These are phyloP conservation scores for Ptilorrhoa leucosticta DNA, from an alignment of 2,113 vertebrate species.

Conservation along the genomic window DNA sequence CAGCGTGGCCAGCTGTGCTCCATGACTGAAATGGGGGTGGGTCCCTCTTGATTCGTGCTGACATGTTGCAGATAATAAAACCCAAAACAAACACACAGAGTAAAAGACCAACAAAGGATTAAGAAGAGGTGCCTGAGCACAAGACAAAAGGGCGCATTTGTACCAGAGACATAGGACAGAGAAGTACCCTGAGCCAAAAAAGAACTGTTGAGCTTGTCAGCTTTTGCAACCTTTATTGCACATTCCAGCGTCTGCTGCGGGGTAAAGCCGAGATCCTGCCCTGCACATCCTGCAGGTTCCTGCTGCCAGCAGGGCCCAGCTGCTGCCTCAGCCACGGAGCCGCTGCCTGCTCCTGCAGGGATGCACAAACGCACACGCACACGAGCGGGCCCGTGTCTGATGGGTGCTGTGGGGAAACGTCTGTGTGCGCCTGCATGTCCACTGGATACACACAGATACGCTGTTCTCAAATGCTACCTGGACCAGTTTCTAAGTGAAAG, in stretches of 20 bases:
- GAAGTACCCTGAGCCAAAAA: slow-evolving; percentile 55
- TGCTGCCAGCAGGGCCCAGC: neutral
- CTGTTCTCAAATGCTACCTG: neutral
- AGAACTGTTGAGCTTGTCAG: neutral
- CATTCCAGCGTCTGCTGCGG: slow-evolving; percentile 6
- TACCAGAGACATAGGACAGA: neutral
- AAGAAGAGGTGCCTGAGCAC: neutral
- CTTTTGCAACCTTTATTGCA: slow-evolving; percentile 42
- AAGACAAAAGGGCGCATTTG: neutral
- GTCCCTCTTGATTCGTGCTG: neutral
- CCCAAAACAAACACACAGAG: neutral
- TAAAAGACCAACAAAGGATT: neutral
- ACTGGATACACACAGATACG: neutral
- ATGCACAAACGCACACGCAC: rapidly evolving
- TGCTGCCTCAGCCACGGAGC: neutral
- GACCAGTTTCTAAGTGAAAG: neutral
- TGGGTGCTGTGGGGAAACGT: neutral
- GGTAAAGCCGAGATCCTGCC: neutral
- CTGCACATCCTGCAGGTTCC: neutral
- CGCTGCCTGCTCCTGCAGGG: neutral
- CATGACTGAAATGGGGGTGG: neutral
- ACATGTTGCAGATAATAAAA: neutral
- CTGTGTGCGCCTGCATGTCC: rapidly evolving
- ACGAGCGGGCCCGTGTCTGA: rapidly evolving
- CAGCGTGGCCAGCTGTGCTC: neutral